Base-by-base conservation (phyloP, 2,113 vertebrate species). In the Pogonocichla stellata region DNA sequence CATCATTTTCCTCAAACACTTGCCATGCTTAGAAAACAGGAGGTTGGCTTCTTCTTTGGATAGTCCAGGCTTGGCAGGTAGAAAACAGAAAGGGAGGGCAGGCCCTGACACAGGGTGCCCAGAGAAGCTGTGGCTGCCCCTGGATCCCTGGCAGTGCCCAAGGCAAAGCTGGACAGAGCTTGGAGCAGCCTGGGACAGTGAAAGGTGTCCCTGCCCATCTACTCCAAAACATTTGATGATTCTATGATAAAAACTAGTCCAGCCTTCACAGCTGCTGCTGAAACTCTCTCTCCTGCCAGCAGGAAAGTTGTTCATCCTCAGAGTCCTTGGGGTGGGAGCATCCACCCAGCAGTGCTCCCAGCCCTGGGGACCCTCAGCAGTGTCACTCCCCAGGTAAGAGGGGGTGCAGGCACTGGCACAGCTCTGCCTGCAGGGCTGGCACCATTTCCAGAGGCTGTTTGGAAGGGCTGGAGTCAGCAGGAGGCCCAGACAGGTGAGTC, bases 401-500 rank as follows among this genome's bases (percentile, higher is more conserved):
- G 73, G 50, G 58, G 26, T 36, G n/a, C 60, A 48, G 72, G 88
- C 56, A 31, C 38, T 22, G 57, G 62, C 53, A 19, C 61, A 70
- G 57, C 69, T 70, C 82, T 88, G 71, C 71, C 88, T 67, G 65
- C 54, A 38, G 88, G 70, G 70, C 80, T 80, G 86, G 34, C 56
- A 31, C 82, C 34, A 3, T 92, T 77, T 62, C 71, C 69, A 33
- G 71, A 86, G 92, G 88, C 82, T 70, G 54, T 88, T 85, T 90
- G 80, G 81, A 34, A 36, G 85, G 78, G 82, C 78, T 92, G 79
- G 79, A 94, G 88, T 70, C 88, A 88, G 90, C 91, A 88, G 1
- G 19, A 42, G 83, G 79, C 50, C 20, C 72, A 95, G 91, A 80
- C 91, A 42, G 83, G 72, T 97, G 96, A 97, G 92, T 97, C 96